These are phyloP conservation scores for Drosophila sechellia DNA, from an alignment of 1,140 invertebrate species.

Conservation along the genomic window DNA sequence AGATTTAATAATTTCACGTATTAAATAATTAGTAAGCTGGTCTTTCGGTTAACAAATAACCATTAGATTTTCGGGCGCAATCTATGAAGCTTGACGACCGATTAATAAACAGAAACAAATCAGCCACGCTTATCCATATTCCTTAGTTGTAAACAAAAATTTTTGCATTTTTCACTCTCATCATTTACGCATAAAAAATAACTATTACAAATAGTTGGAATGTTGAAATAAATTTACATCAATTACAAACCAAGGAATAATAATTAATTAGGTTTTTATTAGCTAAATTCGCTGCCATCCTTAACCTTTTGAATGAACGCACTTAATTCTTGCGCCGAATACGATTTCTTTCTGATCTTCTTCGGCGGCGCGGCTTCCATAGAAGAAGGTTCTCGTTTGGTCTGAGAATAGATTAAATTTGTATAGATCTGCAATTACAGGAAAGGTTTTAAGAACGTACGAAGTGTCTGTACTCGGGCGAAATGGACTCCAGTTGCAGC, in stretches of 20 bases:
- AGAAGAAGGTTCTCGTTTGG: slow-evolving; percentile 10
- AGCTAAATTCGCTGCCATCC: slow-evolving; percentile 1
- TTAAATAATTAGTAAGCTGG: slow-evolving; percentile 36
- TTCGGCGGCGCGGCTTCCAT: slow-evolving; percentile 11
- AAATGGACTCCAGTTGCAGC: slow-evolving; percentile 88
- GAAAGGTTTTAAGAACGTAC: slow-evolving; percentile 81
- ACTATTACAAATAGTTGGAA: slow-evolving; percentile 73
- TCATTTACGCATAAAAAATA: slow-evolving; percentile 60
- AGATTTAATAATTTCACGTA: slow-evolving; percentile 43
- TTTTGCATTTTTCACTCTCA: slow-evolving; percentile 58
- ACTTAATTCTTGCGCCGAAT: slow-evolving; percentile 25
- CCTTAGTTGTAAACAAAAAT: slow-evolving; percentile 45
- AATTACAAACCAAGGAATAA: slow-evolving; percentile 41
- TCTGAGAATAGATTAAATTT: slow-evolving; percentile 35
- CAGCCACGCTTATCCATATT: slow-evolving; percentile 44
- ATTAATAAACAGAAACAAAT: slow-evolving; percentile 39
- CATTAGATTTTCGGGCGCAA: slow-evolving; percentile 31
- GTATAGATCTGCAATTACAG: neutral
- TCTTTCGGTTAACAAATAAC: slow-evolving; percentile 46
- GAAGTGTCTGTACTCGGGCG: slow-evolving; percentile 89
- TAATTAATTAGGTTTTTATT: slow-evolving; percentile 2
- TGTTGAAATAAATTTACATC: slow-evolving; percentile 61
- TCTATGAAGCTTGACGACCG: slow-evolving; percentile 48
- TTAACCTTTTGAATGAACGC: slow-evolving; percentile 24
- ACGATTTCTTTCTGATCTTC: slow-evolving; percentile 34